Base-by-base conservation (phyloP, 2,113 vertebrate species). In the Climacteris rufus region DNA sequence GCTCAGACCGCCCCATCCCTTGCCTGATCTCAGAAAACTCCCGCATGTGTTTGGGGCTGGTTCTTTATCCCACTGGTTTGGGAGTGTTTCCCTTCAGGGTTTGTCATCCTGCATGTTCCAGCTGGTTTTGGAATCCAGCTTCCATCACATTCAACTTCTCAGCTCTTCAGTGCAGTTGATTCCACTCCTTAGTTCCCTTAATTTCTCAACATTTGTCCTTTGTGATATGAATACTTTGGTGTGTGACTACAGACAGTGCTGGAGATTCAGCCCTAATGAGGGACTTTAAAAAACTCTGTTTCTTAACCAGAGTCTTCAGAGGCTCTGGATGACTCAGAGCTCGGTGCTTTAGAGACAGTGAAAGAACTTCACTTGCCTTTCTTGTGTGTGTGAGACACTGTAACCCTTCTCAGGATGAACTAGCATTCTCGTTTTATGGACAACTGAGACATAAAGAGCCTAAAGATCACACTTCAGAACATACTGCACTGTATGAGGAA, bases 111-210 rank as follows among this genome's bases (percentile, higher is more conserved):
- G n/a, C 81, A 7, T 72, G 89, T 72, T 84, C 65, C 65, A 84
- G 77, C 87, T 69, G 30, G 89, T 89, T 95, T 72, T 44, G 44
- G 77, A 94, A 97, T 78, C 77, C 65, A 75, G 69, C 87, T 96
- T 88, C 76, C 86, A 94, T 60, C 87, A 56, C 44, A 68, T 79
- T 82, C 57, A 74, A 5, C 42, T 83, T 39, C 79, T 90, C 42
- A 50, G 83, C 56, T 87, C 60, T 64, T 78, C 76, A 71, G 72
- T 78, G 49, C 69, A 75, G 40, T 37, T 47, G 37, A 93, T n/a
- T 89, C 65, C 70, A 69, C 53, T 87, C 79, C 61, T 87, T 84
- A 87, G 53, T 64, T 87, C 74, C 53, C 77, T 72, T 84, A 79
- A 82, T 94, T 94, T 94, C 74, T 91, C 87, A 87, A 27, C 49